Evolutionary conservation across 1,140 invertebrate species (phyloP), one percentile per base, ranked within the genome.

Genomic region (Drosophila persimilis): DNA sequence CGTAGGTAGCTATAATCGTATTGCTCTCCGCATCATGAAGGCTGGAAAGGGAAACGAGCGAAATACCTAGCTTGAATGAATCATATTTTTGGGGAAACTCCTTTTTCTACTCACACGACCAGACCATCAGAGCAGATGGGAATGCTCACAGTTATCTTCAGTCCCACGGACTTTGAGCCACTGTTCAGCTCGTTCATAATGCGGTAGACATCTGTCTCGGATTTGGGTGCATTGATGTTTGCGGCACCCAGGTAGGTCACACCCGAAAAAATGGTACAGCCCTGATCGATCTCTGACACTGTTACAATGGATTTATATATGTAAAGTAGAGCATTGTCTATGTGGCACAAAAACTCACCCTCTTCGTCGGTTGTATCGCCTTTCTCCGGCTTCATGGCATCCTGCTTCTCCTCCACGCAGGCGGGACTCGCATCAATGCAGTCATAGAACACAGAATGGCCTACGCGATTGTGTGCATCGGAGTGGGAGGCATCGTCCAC

Each of bases 181-280:
- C 94, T 94, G 91, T 97, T 97, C 9, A 99, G 92, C 83, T 98
- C 95, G 46, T 94, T 95, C 95, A 99, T 99, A 88, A 98, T 98
- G 44, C 96, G 93, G 91, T 98, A 97, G 72, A 99, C 98, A 93
- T 99, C 98, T n/a, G 93, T 93, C 92, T 99, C 97, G 52, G 96
- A 98, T 91, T 98, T 96, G 4, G 98, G 97, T 3, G 97, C 96
- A 92, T 97, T 97, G 64, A 99, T 98, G 61, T 95, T 95, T 47
- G 98, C 96, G 9, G 97, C 96, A 35, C 98, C 98, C 61, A 99
- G 93, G 92, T 99, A 99, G 55, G 96, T 97, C 26, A 99, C 96
- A 15, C 97, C 96, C 91, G 97, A 96, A 92, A 99, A 99, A 78
- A 98, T 95, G 56, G 96, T 97, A 85, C 96, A 97, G 67, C 97